These are phyloP conservation scores for Pipra filicauda DNA, from an alignment of 2,113 vertebrate species.

Conservation along the genomic window DNA sequence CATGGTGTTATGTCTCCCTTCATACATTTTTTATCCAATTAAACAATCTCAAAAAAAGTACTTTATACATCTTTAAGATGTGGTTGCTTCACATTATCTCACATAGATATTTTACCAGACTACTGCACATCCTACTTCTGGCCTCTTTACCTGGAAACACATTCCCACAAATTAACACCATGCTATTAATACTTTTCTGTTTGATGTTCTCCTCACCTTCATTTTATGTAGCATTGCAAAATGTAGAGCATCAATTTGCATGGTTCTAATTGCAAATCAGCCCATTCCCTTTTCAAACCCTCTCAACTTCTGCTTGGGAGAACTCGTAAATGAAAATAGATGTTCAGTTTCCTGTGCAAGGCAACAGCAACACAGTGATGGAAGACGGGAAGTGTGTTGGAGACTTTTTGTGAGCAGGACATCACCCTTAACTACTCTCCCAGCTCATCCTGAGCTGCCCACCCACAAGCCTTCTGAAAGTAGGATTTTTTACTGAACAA, in stretches of 20 bases:
- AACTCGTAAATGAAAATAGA: neutral
- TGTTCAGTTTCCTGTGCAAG: accelerated
- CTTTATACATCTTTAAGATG: neutral
- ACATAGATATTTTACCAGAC: neutral
- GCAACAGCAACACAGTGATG: accelerated
- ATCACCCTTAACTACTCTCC: neutral
- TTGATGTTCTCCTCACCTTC: neutral
- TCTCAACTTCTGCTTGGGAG: neutral
- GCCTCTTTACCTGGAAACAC: neutral
- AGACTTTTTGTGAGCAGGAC: neutral
- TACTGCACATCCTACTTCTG: neutral
- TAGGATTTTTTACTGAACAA: neutral
- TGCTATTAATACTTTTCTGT: neutral
- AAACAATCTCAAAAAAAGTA: neutral
- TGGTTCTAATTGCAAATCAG: neutral
- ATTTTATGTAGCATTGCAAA: neutral
- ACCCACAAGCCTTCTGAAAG: neutral
- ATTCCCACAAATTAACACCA: neutral
- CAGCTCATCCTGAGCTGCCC: neutral
- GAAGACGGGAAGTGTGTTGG: neutral
- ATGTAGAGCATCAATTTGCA: neutral
- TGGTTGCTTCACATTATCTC: neutral
- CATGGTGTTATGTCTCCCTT: neutral
- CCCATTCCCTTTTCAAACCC: neutral
- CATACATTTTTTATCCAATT: neutral